Evolutionary conservation across 1,140 invertebrate species (phyloP), one percentile per base, ranked within the genome.

Genomic region (Drosophila neocordata): DNA sequence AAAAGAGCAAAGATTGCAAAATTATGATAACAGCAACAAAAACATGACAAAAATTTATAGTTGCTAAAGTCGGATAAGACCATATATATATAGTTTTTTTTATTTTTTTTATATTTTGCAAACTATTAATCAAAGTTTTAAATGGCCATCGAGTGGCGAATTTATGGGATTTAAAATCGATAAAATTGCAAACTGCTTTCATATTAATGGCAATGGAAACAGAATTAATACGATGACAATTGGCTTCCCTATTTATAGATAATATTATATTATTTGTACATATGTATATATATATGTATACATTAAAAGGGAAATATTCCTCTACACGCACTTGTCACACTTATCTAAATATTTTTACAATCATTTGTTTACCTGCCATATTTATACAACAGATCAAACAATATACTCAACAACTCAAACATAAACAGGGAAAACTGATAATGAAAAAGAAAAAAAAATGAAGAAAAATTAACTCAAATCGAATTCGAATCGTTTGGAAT

Each of bases 311-410:
- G 18, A 9, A 55, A 63, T 70, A 18, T 56, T 35, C 69, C 65
- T 71, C 65, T 66, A 73, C 65, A 31, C 27, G 27, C 27, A 81
- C 79, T 74, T 74, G 70, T 78, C 71, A 52, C 65, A 72, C 65
- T 73, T 77, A 77, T 73, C 73, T 77, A 77, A 84, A 76, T 77
- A 78, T 77, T 78, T 67, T 69, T 64, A 69, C 68, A 72, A 57
- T 66, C 76, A 65, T 65, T 83, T 48, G 41, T 48, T 48, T 48
- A 48, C 41, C 18, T 9, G 1, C 18, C 9, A 20, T 48, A 18
- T 48, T 48, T 48, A 20, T 20, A 48, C 41, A 48, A 4, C 27
- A 31, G 27, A 31, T 20, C 41, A 48, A 11, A 20, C 41, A 31
- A 31, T 6, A 31, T 31, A 31, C 27, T 31, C 27, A 31, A 18